Conservation (phyloP, 1,140 invertebrate genomes). For the Venturia canescens region DNA sequence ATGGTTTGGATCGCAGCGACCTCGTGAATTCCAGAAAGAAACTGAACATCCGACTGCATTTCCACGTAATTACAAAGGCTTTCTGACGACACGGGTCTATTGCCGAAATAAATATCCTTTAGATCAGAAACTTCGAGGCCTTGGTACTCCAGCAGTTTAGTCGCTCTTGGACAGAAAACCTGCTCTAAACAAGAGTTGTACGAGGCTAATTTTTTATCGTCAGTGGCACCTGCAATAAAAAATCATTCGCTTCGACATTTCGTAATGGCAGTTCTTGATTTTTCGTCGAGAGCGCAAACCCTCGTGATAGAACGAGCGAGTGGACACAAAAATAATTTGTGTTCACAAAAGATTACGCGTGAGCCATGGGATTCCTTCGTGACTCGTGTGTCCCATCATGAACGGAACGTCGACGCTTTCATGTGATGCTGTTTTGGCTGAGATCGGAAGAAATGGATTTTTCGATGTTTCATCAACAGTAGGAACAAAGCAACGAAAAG, state of each 20-base stretch:
- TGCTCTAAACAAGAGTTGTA: constrained; percentile 41
- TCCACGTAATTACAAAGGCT: constrained; percentile 67
- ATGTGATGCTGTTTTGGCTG: constrained; percentile 65
- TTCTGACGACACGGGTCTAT: constrained; percentile 62
- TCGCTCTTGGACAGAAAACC: constrained; percentile 23
- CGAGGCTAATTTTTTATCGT: constrained; percentile 22
- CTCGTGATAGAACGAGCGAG: too few relatives aligned
- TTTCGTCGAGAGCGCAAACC: too few relatives aligned
- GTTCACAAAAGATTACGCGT: constrained; percentile 59
- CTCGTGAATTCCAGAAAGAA: constrained; percentile 71
- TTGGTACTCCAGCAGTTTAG: constrained; percentile 37
- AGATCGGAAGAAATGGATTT: constrained; percentile 71
- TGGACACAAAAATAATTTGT: too few relatives aligned
- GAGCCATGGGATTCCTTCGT: constrained; percentile 78
- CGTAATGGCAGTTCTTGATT: too few relatives aligned
- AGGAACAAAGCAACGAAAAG: constrained; percentile 61
- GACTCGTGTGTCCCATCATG: constrained; percentile 79
- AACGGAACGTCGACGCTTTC: constrained; percentile 78
- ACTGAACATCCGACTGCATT: constrained; percentile 73
- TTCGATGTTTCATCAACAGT: constrained; percentile 63
- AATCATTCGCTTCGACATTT: too few relatives aligned
- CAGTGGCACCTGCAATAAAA: constrained; percentile 38
- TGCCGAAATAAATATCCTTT: constrained; percentile 65
- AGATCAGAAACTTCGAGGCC: constrained; percentile 54
- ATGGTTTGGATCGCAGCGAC: constrained; percentile 70